Evolutionary conservation across 2,888 invertebrate genomes (phyloP).

Genomic region (Ectobius pallidus): DNA sequence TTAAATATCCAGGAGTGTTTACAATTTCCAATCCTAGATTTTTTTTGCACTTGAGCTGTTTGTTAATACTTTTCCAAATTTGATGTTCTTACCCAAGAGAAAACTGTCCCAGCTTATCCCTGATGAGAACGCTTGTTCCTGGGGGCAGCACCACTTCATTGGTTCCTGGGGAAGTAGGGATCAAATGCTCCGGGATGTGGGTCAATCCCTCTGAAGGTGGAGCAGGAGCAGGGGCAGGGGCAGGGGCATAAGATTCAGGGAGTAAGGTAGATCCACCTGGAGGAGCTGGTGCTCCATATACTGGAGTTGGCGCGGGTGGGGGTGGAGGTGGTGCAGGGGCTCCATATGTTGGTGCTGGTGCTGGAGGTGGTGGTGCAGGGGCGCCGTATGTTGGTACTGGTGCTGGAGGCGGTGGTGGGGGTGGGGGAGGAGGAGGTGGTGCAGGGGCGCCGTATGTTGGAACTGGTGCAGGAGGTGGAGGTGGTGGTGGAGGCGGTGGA

Average conservation of each 20-base stretch:
- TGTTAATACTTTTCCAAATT: too few species aligned
- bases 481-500: not conserved
- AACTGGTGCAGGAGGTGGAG: not conserved
- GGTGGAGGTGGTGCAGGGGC: not conserved
- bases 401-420: too few species aligned
- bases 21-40: too few species aligned
- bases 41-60: too few species aligned
- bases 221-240: not conserved
- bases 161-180: not conserved
- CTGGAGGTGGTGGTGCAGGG: too few species aligned
- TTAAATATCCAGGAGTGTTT: too few species aligned
- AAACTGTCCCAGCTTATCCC: conserved; percentile 40
- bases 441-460: not conserved
- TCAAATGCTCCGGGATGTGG: not conserved
- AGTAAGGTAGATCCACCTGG: not conserved
- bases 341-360: too few species aligned
- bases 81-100: conserved; percentile 43
- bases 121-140: conserved; percentile 34
- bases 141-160: conserved; percentile 25
- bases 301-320: not conserved
- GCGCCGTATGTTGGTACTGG: too few species aligned
- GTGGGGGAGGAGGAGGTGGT: not conserved
- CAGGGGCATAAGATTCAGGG: not conserved
- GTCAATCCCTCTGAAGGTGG: not conserved
- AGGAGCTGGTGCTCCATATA: not conserved